Conservation (phyloP, 2,797 vertebrate species). For the Pseudomugil gertrudae region DNA sequence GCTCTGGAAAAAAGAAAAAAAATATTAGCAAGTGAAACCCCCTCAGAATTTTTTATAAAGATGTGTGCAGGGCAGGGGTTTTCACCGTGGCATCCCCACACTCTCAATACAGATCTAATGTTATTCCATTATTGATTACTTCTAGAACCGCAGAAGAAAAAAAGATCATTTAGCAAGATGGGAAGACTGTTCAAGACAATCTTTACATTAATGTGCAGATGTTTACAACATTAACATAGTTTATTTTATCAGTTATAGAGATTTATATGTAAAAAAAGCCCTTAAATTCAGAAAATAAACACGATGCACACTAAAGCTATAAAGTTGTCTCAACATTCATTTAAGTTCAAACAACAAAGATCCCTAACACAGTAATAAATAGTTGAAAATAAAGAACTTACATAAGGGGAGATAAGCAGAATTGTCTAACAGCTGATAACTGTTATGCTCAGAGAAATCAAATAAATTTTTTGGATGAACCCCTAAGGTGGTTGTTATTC, state of each 20-base stretch:
- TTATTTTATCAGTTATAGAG: background rate
- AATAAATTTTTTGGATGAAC: slow-evolving; percentile 47
- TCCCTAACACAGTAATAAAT: slow-evolving; percentile 10
- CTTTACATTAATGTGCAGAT: background rate
- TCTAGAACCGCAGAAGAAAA: slow-evolving; percentile 17
- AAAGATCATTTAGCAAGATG: slow-evolving; percentile 20
- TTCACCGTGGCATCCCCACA: slow-evolving; percentile 52
- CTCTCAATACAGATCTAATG: slow-evolving; percentile 49
- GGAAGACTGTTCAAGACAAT: background rate
- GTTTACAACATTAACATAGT: background rate
- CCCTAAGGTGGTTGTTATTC: slow-evolving; percentile 61
- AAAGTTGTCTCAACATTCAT: slow-evolving; percentile 10
- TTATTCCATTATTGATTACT: slow-evolving; percentile 62
- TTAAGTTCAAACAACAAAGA: slow-evolving; percentile 26
- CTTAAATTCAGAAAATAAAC: background rate
- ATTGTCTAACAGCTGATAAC: slow-evolving; percentile 44
- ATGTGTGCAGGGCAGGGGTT: slow-evolving; percentile 51
- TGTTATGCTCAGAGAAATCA: slow-evolving; percentile 50
- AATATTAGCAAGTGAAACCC: slow-evolving; percentile 13
- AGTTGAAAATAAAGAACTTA: slow-evolving; percentile 27
- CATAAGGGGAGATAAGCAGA: slow-evolving; percentile 25
- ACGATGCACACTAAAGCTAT: background rate
- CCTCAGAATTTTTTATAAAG: slow-evolving; percentile 49
- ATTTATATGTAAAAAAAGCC: background rate
- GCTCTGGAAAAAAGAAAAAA: slow-evolving; percentile 40